Base-by-base conservation (phyloP, 2,113 vertebrate species). In the Eurystomus gularis region DNA sequence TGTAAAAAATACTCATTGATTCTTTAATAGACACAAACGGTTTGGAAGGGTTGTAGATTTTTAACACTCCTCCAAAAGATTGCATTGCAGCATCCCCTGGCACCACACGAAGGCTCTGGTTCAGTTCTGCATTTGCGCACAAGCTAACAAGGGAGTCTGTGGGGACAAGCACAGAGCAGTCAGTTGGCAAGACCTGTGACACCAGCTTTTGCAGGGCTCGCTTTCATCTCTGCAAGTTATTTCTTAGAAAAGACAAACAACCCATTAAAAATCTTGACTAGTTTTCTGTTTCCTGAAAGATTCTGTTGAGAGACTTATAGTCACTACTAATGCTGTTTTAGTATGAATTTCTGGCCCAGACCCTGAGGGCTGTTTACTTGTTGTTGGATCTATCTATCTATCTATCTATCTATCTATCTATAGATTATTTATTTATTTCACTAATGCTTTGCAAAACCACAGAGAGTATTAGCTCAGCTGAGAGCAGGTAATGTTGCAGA, bases 201-300 rank as follows among this genome's bases (percentile, higher is more conserved):
- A 82, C 73, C 46, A 85, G 82, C 93, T 96, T 96, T 68, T 95
- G 85, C 91, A 97, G 92, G 85, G 91, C 93, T 97, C 90, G 58
- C 91, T 97, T 97, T 98, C 96, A 97, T 97, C 94, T 92, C 94
- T 95, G 90, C 65, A 94, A 88, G 96, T 81, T 88, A 57, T 96
- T 97, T 96, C 95, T 93, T 87, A 87, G 96, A 81, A 90, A 97
- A 97, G 86, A 94, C 84, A 94, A 96, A 94, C 55, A 97, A 97
- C 95, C 93, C 96, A 95, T 96, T 97, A 86, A 90, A 82, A 87
- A 86, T 93, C 96, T 95, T 97, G 96, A 93, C 95, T 91, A 73
- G 86, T 97, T 96, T 96, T 80, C 94, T 93, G 52, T 91, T 96
- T 97, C 88, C 94, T 94, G 94, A 96, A 96, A 96, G 95, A 95